Base-by-base conservation (phyloP, 2,888 invertebrate genomes). In the Camptogramma bilineatum region DNA sequence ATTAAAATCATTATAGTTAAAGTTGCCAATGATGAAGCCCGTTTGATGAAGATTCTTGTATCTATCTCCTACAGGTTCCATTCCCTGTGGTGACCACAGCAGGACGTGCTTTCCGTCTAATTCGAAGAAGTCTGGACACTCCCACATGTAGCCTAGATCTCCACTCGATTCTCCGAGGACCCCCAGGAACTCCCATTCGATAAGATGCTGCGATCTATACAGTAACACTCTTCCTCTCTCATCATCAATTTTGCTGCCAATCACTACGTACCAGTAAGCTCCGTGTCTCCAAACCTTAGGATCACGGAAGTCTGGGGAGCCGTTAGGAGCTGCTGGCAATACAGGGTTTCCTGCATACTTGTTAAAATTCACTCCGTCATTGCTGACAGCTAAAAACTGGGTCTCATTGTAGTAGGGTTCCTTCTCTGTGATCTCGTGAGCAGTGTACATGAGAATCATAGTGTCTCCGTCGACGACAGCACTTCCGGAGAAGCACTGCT, bases 61-160 rank as follows among this genome's bases (percentile, higher is more conserved):
- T 64, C 91, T 81, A 60, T 93, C 90, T 0, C 91, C 93, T 71
- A 84, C 70, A 0, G 87, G 80, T 24, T 78, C 73, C 52, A 93
- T 71, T 4, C 93, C 92, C 76, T 93, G 92, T 0, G 93, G 90
- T 1, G 92, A 94, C 78, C 93, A 82, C 0, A 94, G 76, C 5
- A 94, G 71, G 0, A 94, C 75, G 58, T 84, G 84, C 64, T 86
- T 93, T 17, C 90, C 90, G 34, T 86, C 80, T 3, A 94, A 73
- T 67, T 93, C 87, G 31, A 94, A 93, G 62, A 94, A 90, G 68
- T 94, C 93, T 0, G 94, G 94, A 67, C 94, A 94, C 70, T 94
- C 94, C 91, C 93, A 94, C 91, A 93, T 93, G 58, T 89, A 92
- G 0, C 90, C 90, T 72, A 86, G 69, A 16, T 82, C 81, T 13